Evolutionary conservation across 1,140 invertebrate genomes (phyloP), one percentile per base, ranked within the genome.

Genomic region (Eumeta japonica): DNA sequence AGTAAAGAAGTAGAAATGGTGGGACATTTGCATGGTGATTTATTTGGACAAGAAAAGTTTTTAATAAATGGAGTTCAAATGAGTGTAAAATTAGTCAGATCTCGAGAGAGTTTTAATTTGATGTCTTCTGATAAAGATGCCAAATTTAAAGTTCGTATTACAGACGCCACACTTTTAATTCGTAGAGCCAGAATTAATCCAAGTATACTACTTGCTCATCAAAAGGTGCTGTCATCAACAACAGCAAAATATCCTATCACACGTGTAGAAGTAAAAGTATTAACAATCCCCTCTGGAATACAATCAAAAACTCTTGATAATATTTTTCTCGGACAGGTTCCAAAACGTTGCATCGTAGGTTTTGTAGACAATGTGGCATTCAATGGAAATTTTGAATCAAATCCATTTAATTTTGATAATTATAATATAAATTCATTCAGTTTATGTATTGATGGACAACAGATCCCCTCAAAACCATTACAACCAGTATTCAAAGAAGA

Each of bases 181-280:
- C 44, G 63, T 18, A 44, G 46, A 45, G 47, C 43, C 7, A 52
- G 60, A 43, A 60, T 68, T 9, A 61, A 53, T 38, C 63, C 58
- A 16, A 43, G 35, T 12, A 43, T 70, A 3, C 42, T 67, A 35
- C 35, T 74, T 10, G 48, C 52, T 2, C 58, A 70, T 45, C 46
- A 58, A 41, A 58, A 60, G 47, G 48, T 60, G 11, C 44, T 70
- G 36, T 44, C 57, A 0, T 38, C 53, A 28, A 47, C 54, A 13
- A 62, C 61, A 7, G 62, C 63, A 5, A 71, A 72, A 52, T 65
- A 68, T 53, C 62, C 62, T 1, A 43, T 74, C 10, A 65, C 62
- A 5, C 37, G 59, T 39, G 57, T 55, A 3, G 64, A 66, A 45
- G 47, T 65, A 5, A 70, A 67, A 49, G 46, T 56, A 33, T 48